Percentiles rank a stretch among this genome's conserved stretches.
These are phyloP conservation scores for Remorina albescens DNA, from an alignment of 2,797 vertebrate species.

Conservation along the genomic window DNA sequence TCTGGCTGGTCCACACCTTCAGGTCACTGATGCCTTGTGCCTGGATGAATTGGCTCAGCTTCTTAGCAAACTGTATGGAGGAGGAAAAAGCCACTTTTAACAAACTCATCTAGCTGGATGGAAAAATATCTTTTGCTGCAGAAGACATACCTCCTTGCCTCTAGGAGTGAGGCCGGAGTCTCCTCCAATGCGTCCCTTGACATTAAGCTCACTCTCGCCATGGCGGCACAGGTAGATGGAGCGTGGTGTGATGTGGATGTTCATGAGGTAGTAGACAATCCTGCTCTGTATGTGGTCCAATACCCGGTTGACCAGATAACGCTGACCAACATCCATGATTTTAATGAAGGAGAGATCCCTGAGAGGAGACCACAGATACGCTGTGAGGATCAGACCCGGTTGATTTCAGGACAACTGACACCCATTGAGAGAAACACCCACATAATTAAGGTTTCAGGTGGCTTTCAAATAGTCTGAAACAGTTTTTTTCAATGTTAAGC, in stretches of 20 bases:
- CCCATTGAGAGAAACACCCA: too few relatives aligned
- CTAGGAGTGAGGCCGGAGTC: conserved; percentile 93
- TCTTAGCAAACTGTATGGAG: conserved; percentile 89
- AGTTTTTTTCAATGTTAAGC: too few relatives aligned
- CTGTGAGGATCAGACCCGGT: background rate
- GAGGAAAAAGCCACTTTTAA: background rate
- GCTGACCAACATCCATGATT: conserved; percentile 97
- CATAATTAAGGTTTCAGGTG: too few relatives aligned
- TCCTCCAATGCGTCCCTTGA: conserved; percentile 96
- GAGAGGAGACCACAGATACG: conserved; percentile 31
- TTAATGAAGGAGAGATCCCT: conserved; percentile 98
- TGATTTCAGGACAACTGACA: background rate
- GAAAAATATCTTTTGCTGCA: too few relatives aligned
- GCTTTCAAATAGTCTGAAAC: too few relatives aligned
- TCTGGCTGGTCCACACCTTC: conserved; percentile 99
- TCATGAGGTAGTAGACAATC: conserved; percentile 99
- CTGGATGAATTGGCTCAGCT: conserved; percentile 91
- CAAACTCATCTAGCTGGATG: background rate
- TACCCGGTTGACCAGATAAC: conserved; percentile 95
- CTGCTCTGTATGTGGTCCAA: conserved; percentile 98
- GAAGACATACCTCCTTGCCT: conserved; percentile 87
- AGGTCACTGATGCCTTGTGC: conserved; percentile 92
- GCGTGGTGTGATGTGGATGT: conserved; percentile 98
- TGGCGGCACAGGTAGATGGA: conserved; percentile 99
- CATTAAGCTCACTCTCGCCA: conserved; percentile 96